Evolutionary conservation across 2,113 vertebrate species (phyloP), one percentile per base, ranked within the genome.

Genomic region (Sinocyclocheilus maitianheensis): DNA sequence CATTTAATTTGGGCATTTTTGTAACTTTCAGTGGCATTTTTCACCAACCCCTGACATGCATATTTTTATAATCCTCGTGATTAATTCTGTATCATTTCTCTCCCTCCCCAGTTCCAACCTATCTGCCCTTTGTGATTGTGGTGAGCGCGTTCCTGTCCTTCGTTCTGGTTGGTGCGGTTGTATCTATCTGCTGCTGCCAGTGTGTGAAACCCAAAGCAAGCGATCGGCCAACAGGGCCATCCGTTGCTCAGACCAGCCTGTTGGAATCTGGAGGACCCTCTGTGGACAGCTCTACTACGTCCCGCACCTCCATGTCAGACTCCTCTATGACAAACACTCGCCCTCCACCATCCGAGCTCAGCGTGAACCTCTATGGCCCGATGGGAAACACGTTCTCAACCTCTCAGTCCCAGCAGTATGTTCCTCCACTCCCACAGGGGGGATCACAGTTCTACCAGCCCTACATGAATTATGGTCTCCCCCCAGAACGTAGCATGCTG

Each of bases 121-220:
- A 94, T 83, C 78, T 95, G 53, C 94, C 93, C 0, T 95, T 94
- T 88, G 91, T 95, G 46, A 94, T 94, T 0, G 91, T 93, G 8
- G 88, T 90, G 2, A 90, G 92, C 0, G 14, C 92, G 0, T 94
- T 94, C 24, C 87, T 93, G 84, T 90, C 89, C 0, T 93, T 95
- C 18, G 48, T 94, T 1, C 77, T 88, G n/a, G 63, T 93, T 0
- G 91, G 94, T 4, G 83, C 91, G 4, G 83, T 93, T 0, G 79
- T 92, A 46, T 94, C 93, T 10, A 81, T 94, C 22, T 94, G 92
- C 87, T 95, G 94, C 89, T 94, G 93, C 88, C 91, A 88, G 22
- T 91, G 93, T 77, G 62, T 92, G 14, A 92, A 90, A 83, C 90
- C 93, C 16, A 90, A 91, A 72, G 67, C 84, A 0, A 85, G 88